Evolutionary conservation across 2,797 vertebrate genomes (phyloP), one percentile per base, ranked within the genome.

Genomic region (Silurus lanzhouensis): DNA sequence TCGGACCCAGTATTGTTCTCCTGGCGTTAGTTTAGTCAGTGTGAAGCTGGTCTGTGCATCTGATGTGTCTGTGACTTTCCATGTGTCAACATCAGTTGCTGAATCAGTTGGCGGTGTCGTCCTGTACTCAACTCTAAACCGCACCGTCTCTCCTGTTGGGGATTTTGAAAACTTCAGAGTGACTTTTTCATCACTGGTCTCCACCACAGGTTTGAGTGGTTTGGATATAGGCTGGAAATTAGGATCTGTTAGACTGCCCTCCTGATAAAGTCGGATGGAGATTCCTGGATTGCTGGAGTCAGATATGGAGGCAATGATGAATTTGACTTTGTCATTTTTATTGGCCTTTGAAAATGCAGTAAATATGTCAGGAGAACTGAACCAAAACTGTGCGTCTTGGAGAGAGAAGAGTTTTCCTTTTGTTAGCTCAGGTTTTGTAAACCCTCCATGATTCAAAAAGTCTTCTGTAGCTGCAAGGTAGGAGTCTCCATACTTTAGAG

Each of bases 81-180:
- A 52, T 52, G 6, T 10, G 10, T 52, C 48, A 52, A 52, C 48
- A 52, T 52, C 48, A 7, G 48, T 9, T 52, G 48, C 48, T 52
- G 48, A 52, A 52, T 52, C 6, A 52, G 6, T 10, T 52, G 48
- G 48, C 10, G 8, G 48, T 52, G 48, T 52, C 48, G 48, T 52
- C 10, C 48, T 52, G 48, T 52, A 52, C 48, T 52, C 48, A 52
- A 52, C 48, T 52, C 48, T 52, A 52, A 52, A 52, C 48, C 48
- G 48, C 1, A 52, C 48, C 48, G 48, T 52, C 8, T 52, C 2
- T 52, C 48, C 48, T 0, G 57, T 61, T 15, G 46, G 58, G 9
- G 83, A 71, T 19, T 82, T 83, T 58, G 84, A 80, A 27, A 85
- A 72, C 61, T 66, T 82, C 38, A 87, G 60, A 20, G 13, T 9